Evolutionary conservation across 1,140 invertebrate genomes (phyloP).

Genomic region (Neodiprion fabricii): DNA sequence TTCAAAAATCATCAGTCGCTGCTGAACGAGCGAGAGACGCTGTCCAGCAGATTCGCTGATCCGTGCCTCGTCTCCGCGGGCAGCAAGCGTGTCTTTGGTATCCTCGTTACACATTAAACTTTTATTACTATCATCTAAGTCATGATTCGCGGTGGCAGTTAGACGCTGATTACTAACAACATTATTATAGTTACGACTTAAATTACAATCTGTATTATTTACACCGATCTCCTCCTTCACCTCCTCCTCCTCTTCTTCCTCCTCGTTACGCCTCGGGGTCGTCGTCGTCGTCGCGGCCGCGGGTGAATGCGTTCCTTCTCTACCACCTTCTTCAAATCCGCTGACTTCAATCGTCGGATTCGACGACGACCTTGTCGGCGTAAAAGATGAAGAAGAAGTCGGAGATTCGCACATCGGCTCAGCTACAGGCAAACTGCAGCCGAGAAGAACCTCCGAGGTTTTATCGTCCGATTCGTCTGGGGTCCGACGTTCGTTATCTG

Average conservation of each 20-base stretch:
- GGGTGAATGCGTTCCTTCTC: slow-evolving; percentile 25
- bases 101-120: slow-evolving; percentile 37
- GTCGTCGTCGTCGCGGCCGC: slow-evolving; percentile 41
- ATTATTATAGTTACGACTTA: slow-evolving; percentile 31
- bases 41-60: slow-evolving; percentile 21
- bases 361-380: slow-evolving; percentile 53
- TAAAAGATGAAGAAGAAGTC: not conserved
- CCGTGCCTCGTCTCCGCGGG: slow-evolving; percentile 11
- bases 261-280: slow-evolving; percentile 15
- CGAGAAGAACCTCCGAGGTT: slow-evolving; percentile 24
- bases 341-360: slow-evolving; percentile 37
- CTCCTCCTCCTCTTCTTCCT: slow-evolving; percentile 32
- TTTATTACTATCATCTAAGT: slow-evolving; percentile 37
- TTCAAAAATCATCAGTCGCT: slow-evolving; percentile 49
- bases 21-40: slow-evolving; percentile 42
- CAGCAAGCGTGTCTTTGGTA: slow-evolving; percentile 46
- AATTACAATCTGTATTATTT: slow-evolving; percentile 23
- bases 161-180: slow-evolving; percentile 35
- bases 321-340: slow-evolving; percentile 17
- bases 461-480: slow-evolving; percentile 36
- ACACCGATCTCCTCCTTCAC: slow-evolving; percentile 21
- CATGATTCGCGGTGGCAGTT: slow-evolving; percentile 44
- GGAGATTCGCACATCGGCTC: not conserved
- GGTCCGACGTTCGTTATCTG: not conserved
- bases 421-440: not conserved